A percentile compares a stretch with the other conserved stretches of the same genome.
These are phyloP conservation scores for honey bee (Apis mellifera) DNA, from an alignment of 1,140 invertebrate genomes.

Conservation along the genomic window DNA sequence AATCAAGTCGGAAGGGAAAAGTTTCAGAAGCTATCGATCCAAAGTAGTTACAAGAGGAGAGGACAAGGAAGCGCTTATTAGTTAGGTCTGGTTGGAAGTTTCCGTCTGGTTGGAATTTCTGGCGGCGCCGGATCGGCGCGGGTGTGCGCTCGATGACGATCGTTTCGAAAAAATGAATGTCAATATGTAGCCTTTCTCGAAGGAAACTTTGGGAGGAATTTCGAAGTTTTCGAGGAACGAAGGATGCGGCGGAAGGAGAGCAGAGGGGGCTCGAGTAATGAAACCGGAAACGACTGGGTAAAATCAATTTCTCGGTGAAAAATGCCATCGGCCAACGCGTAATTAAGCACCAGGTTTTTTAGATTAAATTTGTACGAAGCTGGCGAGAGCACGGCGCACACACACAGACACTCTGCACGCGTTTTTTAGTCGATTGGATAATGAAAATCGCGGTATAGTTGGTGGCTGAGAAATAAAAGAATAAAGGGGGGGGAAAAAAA, in stretches of 20 bases:
- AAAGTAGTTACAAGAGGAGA: not conserved
- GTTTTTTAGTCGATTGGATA: not conserved
- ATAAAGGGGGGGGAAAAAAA: too few relatives aligned
- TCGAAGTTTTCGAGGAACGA: constrained; percentile 14
- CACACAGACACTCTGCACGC: not conserved
- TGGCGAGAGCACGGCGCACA: too few relatives aligned
- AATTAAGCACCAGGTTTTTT: constrained; percentile 21
- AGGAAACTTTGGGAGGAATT: not conserved
- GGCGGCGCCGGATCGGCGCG: not conserved
- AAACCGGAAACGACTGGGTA: not conserved
- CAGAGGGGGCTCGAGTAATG: not conserved
- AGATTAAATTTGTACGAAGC: constrained; percentile 12
- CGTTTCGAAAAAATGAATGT: constrained; percentile 28
- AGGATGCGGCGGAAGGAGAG: not conserved
- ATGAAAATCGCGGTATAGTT: not conserved
- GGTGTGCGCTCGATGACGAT: constrained; percentile 12
- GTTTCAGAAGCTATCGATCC: constrained; percentile 31
- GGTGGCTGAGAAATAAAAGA: not conserved
- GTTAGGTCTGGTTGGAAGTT: constrained; percentile 5
- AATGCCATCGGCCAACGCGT: not conserved
- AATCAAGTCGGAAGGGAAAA: constrained; percentile 18
- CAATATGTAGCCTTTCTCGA: not conserved
- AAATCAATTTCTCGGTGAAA: constrained; percentile 1
- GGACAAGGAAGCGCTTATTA: not conserved
- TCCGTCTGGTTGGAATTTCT: not conserved